Evolutionary conservation across 2,113 vertebrate species (phyloP).

Genomic region (Trichechus manatus): DNA sequence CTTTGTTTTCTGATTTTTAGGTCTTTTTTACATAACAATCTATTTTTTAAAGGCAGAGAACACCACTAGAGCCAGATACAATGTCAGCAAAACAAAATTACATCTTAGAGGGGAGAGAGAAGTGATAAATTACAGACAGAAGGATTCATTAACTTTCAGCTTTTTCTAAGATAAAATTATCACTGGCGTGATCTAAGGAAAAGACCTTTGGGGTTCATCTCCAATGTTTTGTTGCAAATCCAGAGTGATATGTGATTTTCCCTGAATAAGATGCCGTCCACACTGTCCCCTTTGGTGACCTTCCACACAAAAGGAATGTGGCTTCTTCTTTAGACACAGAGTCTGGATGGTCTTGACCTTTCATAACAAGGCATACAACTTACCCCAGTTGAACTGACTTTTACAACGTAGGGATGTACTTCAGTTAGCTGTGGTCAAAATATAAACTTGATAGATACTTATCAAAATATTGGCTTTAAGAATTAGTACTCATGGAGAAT

Average conservation of each 20-base stretch:
- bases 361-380: not conserved
- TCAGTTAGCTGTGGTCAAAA: not conserved
- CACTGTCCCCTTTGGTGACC: not conserved
- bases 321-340: not conserved
- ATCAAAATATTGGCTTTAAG: not conserved
- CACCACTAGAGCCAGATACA: not conserved
- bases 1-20: not conserved
- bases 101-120: not conserved
- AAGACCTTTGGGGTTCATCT: fast-evolving
- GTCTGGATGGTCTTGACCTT: not conserved
- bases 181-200: no score
- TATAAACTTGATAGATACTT: not conserved
- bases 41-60: not conserved
- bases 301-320: not conserved
- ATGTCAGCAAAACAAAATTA: not conserved
- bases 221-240: not conserved
- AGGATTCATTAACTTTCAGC: not conserved
- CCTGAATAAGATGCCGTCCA: not conserved
- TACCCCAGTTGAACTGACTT: not conserved
- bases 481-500: not conserved
- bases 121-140: not conserved
- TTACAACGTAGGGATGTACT: not conserved
- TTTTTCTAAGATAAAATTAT: not conserved
- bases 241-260: not conserved
- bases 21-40: not conserved